phyloP scores from a whole-genome alignment of 2,113 vertebrate species.

The Abramis brama region DNA sequence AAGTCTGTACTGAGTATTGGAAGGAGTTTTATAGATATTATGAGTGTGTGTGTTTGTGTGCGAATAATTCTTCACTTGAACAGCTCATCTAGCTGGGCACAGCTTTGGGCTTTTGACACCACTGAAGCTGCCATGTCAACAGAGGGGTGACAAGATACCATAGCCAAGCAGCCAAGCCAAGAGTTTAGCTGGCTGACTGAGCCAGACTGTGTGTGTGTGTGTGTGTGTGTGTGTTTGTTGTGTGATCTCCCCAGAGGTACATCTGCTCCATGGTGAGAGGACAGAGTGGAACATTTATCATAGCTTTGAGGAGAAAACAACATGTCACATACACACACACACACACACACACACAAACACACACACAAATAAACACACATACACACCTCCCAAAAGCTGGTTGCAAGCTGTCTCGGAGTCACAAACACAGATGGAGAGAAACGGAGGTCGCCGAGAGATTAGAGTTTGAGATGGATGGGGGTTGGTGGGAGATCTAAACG shows the following conservation, averaged over 20 bases:
- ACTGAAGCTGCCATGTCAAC: conserved; percentile 41
- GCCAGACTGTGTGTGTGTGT: conserved; percentile 27
- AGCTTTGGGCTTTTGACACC: conserved; percentile 39
- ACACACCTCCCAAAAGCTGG: conserved; percentile 37
- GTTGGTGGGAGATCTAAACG: conserved; percentile 7
- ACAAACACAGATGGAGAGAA: conserved; percentile 47
- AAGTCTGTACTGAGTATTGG: conserved; percentile 52
- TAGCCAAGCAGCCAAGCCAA: conserved; percentile 41
- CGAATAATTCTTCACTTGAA: conserved; percentile 29
- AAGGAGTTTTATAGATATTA: conserved; percentile 15
- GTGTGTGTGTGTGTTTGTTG: conserved; percentile 25
- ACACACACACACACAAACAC: conserved; percentile 14
- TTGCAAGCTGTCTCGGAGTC: conserved; percentile 35
- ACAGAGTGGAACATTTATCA: conserved; percentile 54
- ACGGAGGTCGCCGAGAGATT: conserved; percentile 22
- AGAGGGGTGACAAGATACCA: conserved; percentile 28
- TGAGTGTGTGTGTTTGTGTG: conserved; percentile 35
- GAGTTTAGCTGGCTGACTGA: conserved; percentile 36
- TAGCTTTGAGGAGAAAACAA: conserved; percentile 50
- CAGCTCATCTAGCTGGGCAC: conserved; percentile 22
- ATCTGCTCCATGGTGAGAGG: conserved; percentile 50
- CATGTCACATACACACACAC: conserved; percentile 29
- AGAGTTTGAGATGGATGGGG: conserved; percentile 4
- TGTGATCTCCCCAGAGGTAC: conserved; percentile 39
- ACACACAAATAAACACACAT: conserved; percentile 14